Base-by-base conservation (phyloP, 1,140 invertebrate genomes). In the Drosophila rufa region DNA sequence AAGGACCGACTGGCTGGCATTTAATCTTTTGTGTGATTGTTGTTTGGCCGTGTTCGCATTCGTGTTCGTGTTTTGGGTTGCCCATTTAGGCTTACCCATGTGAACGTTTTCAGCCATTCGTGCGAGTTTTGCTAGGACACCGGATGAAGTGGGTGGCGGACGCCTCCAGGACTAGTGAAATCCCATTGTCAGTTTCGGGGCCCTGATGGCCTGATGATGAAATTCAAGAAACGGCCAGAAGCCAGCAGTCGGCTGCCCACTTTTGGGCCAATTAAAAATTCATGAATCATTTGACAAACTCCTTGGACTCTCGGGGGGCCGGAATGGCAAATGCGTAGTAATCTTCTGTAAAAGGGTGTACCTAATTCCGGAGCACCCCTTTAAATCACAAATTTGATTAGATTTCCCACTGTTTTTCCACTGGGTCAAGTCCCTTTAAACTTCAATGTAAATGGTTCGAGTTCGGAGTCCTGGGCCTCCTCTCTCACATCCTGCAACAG, bases 261-360 rank as follows among this genome's bases (percentile, higher is more conserved):
- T 70, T 70, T 70, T 47, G 38, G 70, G 67, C 82, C 84, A 87
- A 87, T 87, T 87, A 87, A 87, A 87, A 87, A 87, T 87, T 87
- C 84, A 87, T 87, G 84, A 87, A 89, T 89, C 84, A 89, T 90
- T 89, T 89, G 84, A 80, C 84, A 90, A 89, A 89, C 84, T 84
- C 74, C 69, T 75, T 73, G 75, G 84, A 66, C 36, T 56, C 48
- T 56, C 30, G 27, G 70, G 65, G 53, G 38, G 9, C 48, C 19
- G 53, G 55, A 60, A 84, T 84, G 60, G 55, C 58, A 73, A 73
- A 85, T 80, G 80, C 79, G 51, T 50, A 33, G 70, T 86, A 86
- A 86, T 89, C 83, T 80, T 57, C 79, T 65, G 80, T 86, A 77
- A 89, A 86, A 86, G 83, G 70, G 76, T 86, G 82, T 12, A 42